A percentile compares a stretch with the other conserved stretches of the same genome.
phyloP scores from a whole-genome alignment of 2,888 invertebrate genomes.

The Drosophila flavopinicola region DNA sequence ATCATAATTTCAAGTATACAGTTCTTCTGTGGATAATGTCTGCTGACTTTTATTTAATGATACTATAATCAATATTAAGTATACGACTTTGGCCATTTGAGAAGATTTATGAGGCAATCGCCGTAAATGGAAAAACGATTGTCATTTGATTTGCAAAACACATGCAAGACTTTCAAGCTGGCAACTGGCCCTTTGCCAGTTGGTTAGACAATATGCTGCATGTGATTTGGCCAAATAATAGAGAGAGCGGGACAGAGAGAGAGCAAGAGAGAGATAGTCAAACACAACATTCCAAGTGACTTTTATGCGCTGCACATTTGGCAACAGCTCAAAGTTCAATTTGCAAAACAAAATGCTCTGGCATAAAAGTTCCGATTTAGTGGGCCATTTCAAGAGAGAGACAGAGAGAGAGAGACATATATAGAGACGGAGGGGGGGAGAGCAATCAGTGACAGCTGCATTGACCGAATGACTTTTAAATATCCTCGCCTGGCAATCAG shows the following conservation, averaged over 20 bases:
- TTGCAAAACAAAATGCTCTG: constrained; percentile 63
- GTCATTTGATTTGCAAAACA: constrained; percentile 67
- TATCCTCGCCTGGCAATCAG: constrained; percentile 53
- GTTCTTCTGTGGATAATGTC: neutral
- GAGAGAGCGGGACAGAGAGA: constrained; percentile 8
- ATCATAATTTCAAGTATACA: neutral
- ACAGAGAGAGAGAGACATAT: neutral
- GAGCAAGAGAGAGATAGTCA: constrained; percentile 6
- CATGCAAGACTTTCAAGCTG: constrained; percentile 42
- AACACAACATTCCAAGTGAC: constrained; percentile 47
- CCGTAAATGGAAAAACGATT: constrained; percentile 48
- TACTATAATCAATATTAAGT: constrained; percentile 64
- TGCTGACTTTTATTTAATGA: constrained; percentile 24
- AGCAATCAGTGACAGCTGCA: constrained; percentile 77
- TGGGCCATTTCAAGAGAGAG: constrained; percentile 31
- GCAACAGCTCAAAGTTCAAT: constrained; percentile 69
- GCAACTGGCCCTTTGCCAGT: constrained; percentile 69
- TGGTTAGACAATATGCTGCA: constrained; percentile 50
- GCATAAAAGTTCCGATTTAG: constrained; percentile 72
- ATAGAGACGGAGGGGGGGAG: neutral
- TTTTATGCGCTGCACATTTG: constrained; percentile 67
- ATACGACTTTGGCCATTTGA: constrained; percentile 40
- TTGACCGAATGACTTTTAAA: constrained; percentile 65
- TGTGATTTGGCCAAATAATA: constrained; percentile 61
- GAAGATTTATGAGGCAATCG: constrained; percentile 66